These are phyloP conservation scores for Venturia canescens DNA, from an alignment of 1,140 invertebrate species.

Conservation along the genomic window DNA sequence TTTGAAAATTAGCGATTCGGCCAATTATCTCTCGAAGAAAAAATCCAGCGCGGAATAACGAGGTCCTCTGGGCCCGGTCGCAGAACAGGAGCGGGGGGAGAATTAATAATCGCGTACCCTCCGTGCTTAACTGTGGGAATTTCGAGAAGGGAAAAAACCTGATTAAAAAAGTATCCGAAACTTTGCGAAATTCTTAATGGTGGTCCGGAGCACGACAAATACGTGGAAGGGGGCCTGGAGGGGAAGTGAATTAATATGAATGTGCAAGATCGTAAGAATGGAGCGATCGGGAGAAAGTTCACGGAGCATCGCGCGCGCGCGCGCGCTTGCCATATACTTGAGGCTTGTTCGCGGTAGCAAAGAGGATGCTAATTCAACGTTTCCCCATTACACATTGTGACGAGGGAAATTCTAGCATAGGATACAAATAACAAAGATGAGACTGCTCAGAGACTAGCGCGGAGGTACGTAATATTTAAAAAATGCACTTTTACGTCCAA, in stretches of 20 bases:
- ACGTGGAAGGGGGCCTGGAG: too few relatives aligned
- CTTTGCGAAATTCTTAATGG: slow-evolving; percentile 22
- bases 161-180: slow-evolving; percentile 29
- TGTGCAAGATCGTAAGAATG: neutral
- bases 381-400: slow-evolving; percentile 31
- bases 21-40: slow-evolving; percentile 47
- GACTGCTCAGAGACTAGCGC: neutral
- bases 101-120: slow-evolving; percentile 1
- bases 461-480: neutral
- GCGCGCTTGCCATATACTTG: slow-evolving; percentile 3
- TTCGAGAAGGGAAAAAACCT: neutral
- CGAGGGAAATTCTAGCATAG: neutral
- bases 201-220: neutral
- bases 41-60: slow-evolving; percentile 35
- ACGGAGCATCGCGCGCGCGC: neutral
- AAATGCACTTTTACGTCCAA: neutral
- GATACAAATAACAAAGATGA: slow-evolving; percentile 12
- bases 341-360: slow-evolving; percentile 14
- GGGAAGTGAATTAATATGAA: neutral
- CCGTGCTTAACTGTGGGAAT: slow-evolving; percentile 45
- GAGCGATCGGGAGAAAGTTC: slow-evolving; percentile 19
- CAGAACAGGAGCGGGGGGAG: neutral
- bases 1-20: slow-evolving; percentile 54
- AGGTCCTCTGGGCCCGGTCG: neutral
- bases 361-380: slow-evolving; percentile 34